Conservation (phyloP, 2,888 invertebrate genomes). For the Lithophane socia region DNA sequence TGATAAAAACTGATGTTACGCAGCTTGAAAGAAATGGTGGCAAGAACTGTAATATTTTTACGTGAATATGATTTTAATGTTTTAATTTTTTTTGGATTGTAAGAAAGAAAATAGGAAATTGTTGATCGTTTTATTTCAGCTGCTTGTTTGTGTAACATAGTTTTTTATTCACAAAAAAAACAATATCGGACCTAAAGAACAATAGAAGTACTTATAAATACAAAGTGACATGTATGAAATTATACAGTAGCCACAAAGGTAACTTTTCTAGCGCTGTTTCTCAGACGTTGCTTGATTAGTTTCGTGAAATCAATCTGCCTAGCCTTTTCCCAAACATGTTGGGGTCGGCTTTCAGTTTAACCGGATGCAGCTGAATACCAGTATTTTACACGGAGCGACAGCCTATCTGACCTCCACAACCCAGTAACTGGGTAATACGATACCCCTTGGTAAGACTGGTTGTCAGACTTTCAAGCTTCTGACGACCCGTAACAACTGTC, state of each 20-base stretch:
- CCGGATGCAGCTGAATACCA: no score
- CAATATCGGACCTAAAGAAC: neutral
- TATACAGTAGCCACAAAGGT: neutral
- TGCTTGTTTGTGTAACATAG: neutral
- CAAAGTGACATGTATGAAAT: neutral
- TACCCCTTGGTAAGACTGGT: no score
- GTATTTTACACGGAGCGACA: no score
- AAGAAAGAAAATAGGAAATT: neutral
- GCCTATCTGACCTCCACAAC: no score
- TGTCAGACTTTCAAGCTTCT: no score
- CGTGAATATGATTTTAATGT: constrained; percentile 28
- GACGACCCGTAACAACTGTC: no score
- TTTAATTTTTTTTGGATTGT: constrained; percentile 4
- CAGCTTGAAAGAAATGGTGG: constrained; percentile 13
- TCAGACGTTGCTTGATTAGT: no score
- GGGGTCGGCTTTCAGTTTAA: no score
- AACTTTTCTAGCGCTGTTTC: neutral
- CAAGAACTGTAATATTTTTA: constrained; percentile 27
- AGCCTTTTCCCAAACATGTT: no score
- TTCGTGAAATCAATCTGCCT: neutral
- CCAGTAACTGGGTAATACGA: no score
- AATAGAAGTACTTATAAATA: neutral
- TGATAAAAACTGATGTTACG: constrained; percentile 15
- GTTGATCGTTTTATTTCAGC: neutral
- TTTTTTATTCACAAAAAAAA: neutral